Evolutionary conservation across 2,888 invertebrate genomes (phyloP).

Genomic region (Dryococelus australis): DNA sequence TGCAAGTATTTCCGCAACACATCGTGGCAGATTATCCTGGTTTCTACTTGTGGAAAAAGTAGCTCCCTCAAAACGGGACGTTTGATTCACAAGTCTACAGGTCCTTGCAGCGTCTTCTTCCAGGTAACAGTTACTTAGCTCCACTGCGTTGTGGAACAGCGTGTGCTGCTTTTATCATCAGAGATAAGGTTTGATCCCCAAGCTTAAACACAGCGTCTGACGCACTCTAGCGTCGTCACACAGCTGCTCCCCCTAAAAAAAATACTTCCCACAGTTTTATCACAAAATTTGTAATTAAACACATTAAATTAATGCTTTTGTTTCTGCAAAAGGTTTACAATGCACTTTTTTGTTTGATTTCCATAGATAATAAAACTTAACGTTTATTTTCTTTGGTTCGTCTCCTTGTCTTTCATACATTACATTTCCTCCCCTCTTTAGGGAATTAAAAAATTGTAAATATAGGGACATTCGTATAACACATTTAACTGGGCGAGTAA

Average conservation of each 20-base stretch:
- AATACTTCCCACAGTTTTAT: too few relatives aligned
- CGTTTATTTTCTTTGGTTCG: too few relatives aligned
- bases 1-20: slow-evolving; percentile 12
- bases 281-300: too few relatives aligned
- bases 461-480: too few relatives aligned
- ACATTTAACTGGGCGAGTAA: too few relatives aligned
- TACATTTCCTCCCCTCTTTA: too few relatives aligned
- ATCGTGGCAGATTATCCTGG: background rate
- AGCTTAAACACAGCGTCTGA: background rate
- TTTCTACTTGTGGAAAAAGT: background rate
- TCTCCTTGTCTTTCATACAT: too few relatives aligned
- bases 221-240: background rate
- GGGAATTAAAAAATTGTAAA: too few relatives aligned
- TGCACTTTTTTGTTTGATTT: too few relatives aligned
- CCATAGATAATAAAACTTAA: too few relatives aligned
- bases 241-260: background rate
- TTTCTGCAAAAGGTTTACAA: too few relatives aligned
- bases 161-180: background rate
- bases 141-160: background rate
- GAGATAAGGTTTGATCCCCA: background rate
- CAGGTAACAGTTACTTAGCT: background rate
- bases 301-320: too few relatives aligned
- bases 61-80: background rate
- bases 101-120: background rate
- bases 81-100: background rate